These are phyloP conservation scores for Neoniphon sammara DNA, from an alignment of 2,797 vertebrate genomes.

Conservation along the genomic window DNA sequence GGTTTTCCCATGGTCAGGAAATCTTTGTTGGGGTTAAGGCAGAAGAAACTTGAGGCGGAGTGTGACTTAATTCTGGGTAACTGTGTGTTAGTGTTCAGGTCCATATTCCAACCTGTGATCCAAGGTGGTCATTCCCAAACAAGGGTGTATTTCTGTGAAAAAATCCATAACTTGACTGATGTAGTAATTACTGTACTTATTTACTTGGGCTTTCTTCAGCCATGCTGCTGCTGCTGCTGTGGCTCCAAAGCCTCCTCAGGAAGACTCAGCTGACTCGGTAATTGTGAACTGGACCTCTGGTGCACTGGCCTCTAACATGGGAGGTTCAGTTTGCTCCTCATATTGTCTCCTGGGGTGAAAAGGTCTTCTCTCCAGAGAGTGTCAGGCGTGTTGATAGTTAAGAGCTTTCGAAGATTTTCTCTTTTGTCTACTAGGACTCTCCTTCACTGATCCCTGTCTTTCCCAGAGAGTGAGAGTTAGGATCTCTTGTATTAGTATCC, in stretches of 20 bases:
- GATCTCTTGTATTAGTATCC: too few relatives aligned
- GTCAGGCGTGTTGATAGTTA: background rate
- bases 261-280: too few relatives aligned
- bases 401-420: too few relatives aligned
- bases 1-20: background rate
- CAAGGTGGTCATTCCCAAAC: too few relatives aligned
- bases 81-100: too few relatives aligned
- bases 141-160: too few relatives aligned
- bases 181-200: too few relatives aligned
- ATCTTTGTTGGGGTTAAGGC: conserved; percentile 9
- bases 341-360: background rate
- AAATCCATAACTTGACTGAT: too few relatives aligned
- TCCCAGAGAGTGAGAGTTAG: background rate
- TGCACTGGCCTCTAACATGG: background rate
- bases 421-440: background rate
- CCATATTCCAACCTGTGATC: too few relatives aligned
- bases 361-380: background rate
- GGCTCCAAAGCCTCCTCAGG: too few relatives aligned
- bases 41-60: background rate
- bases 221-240: too few relatives aligned
- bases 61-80: conserved; percentile 14
- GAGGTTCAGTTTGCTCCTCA: background rate
- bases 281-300: background rate
- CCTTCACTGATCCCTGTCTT: background rate
- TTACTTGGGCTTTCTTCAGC: too few relatives aligned